Conservation (phyloP, 2,113 vertebrate species). For the Lagopus leucura region DNA sequence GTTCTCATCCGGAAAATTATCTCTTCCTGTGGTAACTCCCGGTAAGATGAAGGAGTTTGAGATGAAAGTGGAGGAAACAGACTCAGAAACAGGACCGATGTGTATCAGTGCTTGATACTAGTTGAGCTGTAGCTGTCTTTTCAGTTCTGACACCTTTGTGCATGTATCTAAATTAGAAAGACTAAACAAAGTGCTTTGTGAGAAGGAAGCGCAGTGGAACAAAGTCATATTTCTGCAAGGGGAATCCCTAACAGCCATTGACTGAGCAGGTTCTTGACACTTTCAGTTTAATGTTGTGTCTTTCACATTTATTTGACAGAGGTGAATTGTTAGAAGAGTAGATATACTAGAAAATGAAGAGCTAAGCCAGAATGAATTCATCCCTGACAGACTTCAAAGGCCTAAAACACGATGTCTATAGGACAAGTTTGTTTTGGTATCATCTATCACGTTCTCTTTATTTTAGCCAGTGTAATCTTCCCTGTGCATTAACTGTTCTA, state of each 20-base stretch:
- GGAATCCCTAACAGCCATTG: slow-evolving; percentile 3
- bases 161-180: neutral
- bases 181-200: neutral
- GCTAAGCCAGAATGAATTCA: slow-evolving; percentile 8
- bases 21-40: neutral
- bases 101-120: neutral
- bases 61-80: neutral
- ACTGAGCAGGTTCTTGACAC: neutral
- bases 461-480: slow-evolving; percentile 21
- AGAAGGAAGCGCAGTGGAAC: neutral
- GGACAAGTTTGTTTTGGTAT: neutral
- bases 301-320: neutral
- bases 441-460: slow-evolving; percentile 5
- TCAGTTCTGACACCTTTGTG: neutral
- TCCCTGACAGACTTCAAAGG: neutral
- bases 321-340: slow-evolving; percentile 51
- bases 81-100: neutral
- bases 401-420: slow-evolving; percentile 6
- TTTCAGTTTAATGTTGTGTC: slow-evolving; percentile 4
- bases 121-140: neutral
- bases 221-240: neutral
- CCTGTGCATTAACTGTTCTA: slow-evolving; percentile 3
- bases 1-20: neutral
- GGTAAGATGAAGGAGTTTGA: neutral
- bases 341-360: slow-evolving; percentile 42